Base-by-base conservation (phyloP, 2,888 invertebrate genomes). In the Chydorus sphaericus region DNA sequence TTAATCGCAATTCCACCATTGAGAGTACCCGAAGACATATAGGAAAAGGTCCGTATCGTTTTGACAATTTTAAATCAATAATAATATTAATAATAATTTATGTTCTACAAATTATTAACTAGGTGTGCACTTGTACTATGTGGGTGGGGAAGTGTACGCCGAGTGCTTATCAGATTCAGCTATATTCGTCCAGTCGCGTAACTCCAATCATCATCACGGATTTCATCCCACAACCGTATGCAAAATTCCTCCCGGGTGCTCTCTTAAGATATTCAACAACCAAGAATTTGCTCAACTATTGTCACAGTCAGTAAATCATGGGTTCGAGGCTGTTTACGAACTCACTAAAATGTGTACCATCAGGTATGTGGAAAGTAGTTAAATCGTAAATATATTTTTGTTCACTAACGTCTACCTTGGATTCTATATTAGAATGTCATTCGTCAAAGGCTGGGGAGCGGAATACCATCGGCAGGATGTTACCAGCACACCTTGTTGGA, bases 321-420 rank as follows among this genome's bases (percentile, higher is more conserved):
- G 97, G 8, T 99, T 96, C 67, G 97, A 98, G 70, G 94, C 96
- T 28, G 97, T 98, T 23, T 98, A 94, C 66, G 97, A 98, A 74
- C 77, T 99, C 62, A 98, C 96, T 1, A 96, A 97, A 75, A 97
- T 97, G 96, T 96, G 96, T 69, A 96, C 94, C 55, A 97, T 98
- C 64, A 77, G 77, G 76, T 76, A 63, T 62, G n/a, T n/a, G 10
- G 36, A 33, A 33, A 11, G 10, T 33, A 33, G 14, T 33, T 33
- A 33, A 48, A 48, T 26, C 11, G 23, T n/a, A 48, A 48, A 23
- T n/a, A n/a, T n/a, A n/a, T n/a, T n/a, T n/a, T n/a, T n/a, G n/a
- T n/a, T n/a, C n/a, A n/a, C n/a, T n/a, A n/a, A n/a, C n/a, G n/a
- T n/a, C n/a, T n/a, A n/a, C n/a, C n/a, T 48, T 20, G 16, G 16